Evolutionary conservation across 2,113 vertebrate genomes (phyloP).

Genomic region (Mungos mungo): DNA sequence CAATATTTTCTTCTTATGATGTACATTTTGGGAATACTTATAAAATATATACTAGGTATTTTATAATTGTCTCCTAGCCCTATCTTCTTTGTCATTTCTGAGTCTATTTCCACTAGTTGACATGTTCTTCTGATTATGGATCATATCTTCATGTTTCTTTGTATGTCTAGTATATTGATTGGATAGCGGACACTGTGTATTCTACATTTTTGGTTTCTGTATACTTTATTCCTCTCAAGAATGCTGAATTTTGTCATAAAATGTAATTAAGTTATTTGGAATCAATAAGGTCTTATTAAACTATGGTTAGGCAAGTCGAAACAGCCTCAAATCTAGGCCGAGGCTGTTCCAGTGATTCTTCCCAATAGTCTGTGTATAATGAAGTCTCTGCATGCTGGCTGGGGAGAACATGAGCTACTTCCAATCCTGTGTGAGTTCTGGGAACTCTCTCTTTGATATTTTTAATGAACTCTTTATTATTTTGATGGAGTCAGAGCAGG

Average conservation of each 20-base stretch:
- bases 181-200: neutral
- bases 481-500: neutral
- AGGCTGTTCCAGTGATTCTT: neutral
- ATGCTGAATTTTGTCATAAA: neutral
- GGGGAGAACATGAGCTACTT: neutral
- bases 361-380: neutral
- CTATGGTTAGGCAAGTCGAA: neutral
- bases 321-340: neutral
- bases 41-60: neutral
- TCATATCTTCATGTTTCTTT: neutral
- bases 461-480: neutral
- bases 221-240: constrained; percentile 4
- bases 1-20: neutral
- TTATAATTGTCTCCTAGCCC: neutral
- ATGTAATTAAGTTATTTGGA: neutral
- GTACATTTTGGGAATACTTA: neutral
- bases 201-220: neutral
- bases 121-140: neutral
- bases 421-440: neutral
- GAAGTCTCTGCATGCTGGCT: neutral
- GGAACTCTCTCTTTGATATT: neutral
- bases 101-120: neutral
- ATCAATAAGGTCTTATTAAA: neutral
- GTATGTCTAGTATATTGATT: neutral
- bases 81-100: neutral